A percentile compares a stretch with the other conserved stretches of the same genome.
phyloP scores from a whole-genome alignment of 2,113 vertebrate species.

The Arvicanthis niloticus region DNA sequence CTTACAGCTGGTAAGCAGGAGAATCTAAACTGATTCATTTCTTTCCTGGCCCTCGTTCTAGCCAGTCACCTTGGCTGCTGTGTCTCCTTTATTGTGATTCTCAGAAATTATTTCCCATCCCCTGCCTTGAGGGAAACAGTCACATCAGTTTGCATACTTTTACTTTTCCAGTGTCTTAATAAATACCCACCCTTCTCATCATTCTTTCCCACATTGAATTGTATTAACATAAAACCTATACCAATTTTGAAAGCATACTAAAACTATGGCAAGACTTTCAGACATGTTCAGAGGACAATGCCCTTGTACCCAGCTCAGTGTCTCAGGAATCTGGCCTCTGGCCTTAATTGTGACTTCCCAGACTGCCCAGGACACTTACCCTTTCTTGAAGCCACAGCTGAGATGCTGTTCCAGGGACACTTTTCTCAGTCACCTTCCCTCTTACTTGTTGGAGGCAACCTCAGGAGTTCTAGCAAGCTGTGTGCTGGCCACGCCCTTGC shows the following conservation, averaged over 20 bases:
- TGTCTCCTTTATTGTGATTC: neutral
- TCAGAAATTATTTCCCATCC: neutral
- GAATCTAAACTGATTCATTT: neutral
- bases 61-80: neutral
- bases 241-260: neutral
- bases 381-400: neutral
- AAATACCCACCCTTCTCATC: neutral
- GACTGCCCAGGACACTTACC: neutral
- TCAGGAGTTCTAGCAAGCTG: neutral
- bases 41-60: neutral
- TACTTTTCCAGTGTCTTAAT: neutral
- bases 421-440: neutral
- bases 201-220: neutral
- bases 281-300: neutral
- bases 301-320: neutral
- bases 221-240: neutral
- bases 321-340: neutral
- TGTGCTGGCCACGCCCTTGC: neutral
- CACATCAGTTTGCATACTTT: neutral
- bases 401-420: neutral
- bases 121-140: neutral
- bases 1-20: neutral
- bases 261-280: neutral
- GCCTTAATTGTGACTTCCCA: neutral
- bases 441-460: too few relatives aligned